These are phyloP conservation scores for Microtus richardsoni DNA, from an alignment of 2,113 vertebrate species.

Conservation along the genomic window DNA sequence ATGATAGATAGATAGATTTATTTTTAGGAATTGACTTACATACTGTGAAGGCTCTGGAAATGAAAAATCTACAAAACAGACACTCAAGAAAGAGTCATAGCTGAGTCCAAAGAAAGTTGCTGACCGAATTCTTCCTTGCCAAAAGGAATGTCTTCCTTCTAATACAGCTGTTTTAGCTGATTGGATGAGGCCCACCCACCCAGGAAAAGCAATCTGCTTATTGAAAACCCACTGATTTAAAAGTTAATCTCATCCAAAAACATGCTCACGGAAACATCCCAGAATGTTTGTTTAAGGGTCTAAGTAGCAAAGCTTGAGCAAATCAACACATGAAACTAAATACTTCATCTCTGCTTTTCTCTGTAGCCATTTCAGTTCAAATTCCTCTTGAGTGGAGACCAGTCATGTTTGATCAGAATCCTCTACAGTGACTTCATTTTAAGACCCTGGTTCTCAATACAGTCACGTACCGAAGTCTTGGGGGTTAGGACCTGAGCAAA, in stretches of 20 bases:
- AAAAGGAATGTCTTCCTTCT: background rate
- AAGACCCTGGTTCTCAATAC: background rate
- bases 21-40: background rate
- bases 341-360: background rate
- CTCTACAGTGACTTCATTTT: background rate
- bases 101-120: background rate
- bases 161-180: background rate
- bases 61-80: background rate
- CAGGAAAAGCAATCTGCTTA: background rate
- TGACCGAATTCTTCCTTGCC: background rate
- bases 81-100: background rate
- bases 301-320: background rate
- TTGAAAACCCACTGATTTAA: background rate
- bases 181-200: background rate
- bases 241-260: background rate
- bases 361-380: background rate
- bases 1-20: background rate
- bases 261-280: background rate
- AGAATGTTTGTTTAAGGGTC: constrained; percentile 2
- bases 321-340: background rate
- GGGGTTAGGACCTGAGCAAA: background rate
- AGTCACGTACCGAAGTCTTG: background rate
- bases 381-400: background rate
- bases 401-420: background rate
- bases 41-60: background rate